These are phyloP conservation scores for Chanos chanos DNA, from an alignment of 2,797 vertebrate species.

Conservation along the genomic window DNA sequence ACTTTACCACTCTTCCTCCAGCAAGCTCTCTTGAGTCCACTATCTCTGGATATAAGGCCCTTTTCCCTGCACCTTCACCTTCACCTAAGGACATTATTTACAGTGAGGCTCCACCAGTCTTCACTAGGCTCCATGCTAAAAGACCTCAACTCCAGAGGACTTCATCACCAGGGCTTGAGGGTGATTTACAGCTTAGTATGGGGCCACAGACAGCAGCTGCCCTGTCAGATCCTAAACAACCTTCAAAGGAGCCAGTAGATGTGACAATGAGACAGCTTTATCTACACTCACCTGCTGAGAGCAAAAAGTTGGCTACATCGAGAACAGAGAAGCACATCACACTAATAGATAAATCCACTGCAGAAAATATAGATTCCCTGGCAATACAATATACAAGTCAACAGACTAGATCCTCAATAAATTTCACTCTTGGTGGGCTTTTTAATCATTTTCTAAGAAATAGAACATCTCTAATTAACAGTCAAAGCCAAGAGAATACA, in stretches of 20 bases:
- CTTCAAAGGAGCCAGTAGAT: background rate
- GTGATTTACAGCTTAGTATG: background rate
- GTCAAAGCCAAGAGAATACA: background rate
- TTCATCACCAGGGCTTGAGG: background rate
- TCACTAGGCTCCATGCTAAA: background rate
- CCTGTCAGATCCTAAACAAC: background rate
- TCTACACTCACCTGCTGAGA: background rate
- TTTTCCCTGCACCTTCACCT: background rate
- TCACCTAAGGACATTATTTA: background rate
- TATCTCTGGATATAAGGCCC: background rate
- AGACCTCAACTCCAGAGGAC: background rate
- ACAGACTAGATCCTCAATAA: too few species aligned
- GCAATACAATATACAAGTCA: too few species aligned
- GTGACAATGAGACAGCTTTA: background rate
- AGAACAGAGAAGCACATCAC: too few species aligned
- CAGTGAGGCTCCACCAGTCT: background rate
- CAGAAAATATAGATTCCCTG: background rate
- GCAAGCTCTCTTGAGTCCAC: background rate
- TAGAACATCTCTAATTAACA: background rate
- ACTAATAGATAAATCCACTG: background rate
- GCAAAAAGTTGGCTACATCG: background rate
- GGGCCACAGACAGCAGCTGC: constrained; percentile 6
- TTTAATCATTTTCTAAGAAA: background rate
- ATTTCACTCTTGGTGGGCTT: background rate
- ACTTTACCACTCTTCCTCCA: background rate